Conservation (phyloP, 2,797 vertebrate genomes). For the Pangasius macronema region DNA sequence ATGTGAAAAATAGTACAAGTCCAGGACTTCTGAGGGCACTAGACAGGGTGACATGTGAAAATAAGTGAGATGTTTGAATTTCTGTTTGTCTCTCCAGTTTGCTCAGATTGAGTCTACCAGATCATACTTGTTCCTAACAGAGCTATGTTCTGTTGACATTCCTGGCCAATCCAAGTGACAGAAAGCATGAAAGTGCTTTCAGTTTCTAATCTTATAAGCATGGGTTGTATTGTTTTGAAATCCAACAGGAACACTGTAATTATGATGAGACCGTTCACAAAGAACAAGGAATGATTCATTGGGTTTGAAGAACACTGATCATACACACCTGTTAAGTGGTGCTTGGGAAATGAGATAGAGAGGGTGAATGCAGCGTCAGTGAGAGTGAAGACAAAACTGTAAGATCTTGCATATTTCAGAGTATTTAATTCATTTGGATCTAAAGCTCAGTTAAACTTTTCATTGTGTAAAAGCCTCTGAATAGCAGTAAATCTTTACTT, state of each 20-base stretch:
- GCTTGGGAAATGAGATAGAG: not conserved
- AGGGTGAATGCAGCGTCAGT: not conserved
- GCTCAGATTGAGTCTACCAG: not conserved
- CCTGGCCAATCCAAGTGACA: not conserved
- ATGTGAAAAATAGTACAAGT: not conserved
- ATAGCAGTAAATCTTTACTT: slow-evolving; percentile 25
- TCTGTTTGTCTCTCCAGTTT: not conserved
- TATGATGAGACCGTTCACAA: not conserved
- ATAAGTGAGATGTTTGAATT: not conserved
- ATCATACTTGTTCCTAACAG: slow-evolving; percentile 1
- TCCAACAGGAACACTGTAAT: not conserved
- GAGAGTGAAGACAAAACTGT: not conserved
- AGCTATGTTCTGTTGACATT: slow-evolving; percentile 2
- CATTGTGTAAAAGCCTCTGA: slow-evolving; percentile 24
- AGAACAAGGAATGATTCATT: not conserved
- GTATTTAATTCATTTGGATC: not conserved
- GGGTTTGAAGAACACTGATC: not conserved
- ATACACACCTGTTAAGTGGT: not conserved
- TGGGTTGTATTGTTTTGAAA: too few relatives aligned
- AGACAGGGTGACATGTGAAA: not conserved
- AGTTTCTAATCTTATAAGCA: not conserved
- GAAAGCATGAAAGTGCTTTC: too few relatives aligned
- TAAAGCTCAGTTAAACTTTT: not conserved
- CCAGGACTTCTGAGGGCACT: not conserved
- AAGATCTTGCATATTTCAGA: not conserved